phyloP scores from a whole-genome alignment of 2,888 invertebrate species.

The Heliconius cydno region DNA sequence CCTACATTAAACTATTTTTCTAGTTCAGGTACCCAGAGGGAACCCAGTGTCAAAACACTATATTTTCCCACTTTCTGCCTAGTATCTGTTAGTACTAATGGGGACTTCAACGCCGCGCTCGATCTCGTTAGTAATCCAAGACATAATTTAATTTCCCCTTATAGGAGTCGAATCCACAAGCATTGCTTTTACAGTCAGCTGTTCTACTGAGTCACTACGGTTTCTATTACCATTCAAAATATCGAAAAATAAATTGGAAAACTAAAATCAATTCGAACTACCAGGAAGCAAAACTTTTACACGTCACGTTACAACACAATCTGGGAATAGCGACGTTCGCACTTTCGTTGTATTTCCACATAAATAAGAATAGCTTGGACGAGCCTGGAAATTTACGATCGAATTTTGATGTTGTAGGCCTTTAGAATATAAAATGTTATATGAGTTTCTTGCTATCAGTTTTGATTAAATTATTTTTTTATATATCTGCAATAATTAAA shows the following conservation, averaged over 20 bases:
- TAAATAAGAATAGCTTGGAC: conserved; percentile 37
- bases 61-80: too few species aligned
- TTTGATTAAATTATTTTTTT: conserved; percentile 2
- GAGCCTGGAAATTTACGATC: conserved; percentile 39
- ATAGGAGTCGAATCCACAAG: too few species aligned
- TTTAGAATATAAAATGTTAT: conserved; percentile 6
- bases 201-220: too few species aligned
- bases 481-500: too few species aligned
- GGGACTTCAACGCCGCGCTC: too few species aligned
- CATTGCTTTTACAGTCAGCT: too few species aligned
- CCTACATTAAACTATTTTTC: neutral
- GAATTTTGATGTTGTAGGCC: conserved; percentile 7
- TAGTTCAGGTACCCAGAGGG: neutral
- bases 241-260: too few species aligned
- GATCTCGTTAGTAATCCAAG: too few species aligned
- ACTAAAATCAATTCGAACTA: neutral
- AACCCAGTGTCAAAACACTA: neutral
- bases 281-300: neutral
- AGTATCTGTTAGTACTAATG: too few species aligned
- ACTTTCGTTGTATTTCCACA: conserved; percentile 13
- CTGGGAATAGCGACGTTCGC: neutral
- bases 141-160: too few species aligned
- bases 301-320: conserved; percentile 1
- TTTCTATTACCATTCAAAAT: too few species aligned
- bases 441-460: neutral